phyloP scores from a whole-genome alignment of 2,113 vertebrate genomes.

The Ctenodactylus gundi region DNA sequence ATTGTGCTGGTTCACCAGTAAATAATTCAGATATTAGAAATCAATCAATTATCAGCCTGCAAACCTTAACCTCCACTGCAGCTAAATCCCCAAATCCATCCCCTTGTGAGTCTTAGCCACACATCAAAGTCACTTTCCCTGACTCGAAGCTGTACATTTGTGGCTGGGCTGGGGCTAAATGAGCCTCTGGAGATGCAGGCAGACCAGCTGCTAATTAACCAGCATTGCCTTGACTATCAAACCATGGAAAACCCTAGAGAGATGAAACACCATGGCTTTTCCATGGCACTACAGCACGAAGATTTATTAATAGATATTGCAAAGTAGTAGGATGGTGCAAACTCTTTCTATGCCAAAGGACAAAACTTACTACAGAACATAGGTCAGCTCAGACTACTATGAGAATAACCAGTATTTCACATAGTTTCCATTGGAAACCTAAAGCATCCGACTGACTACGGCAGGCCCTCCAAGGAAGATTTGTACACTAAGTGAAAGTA shows the following conservation, averaged over 20 bases:
- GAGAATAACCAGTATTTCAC: background rate
- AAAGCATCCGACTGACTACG: background rate
- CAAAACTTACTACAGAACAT: background rate
- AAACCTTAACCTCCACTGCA: background rate
- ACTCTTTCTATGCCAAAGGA: background rate
- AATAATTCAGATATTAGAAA: slow-evolving; percentile 6
- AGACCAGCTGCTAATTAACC: slow-evolving; percentile 57
- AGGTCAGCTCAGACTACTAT: background rate
- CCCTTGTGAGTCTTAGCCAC: background rate
- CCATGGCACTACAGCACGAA: background rate
- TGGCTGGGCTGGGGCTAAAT: background rate
- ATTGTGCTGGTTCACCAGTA: background rate
- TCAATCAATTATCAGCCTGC: background rate
- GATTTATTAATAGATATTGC: slow-evolving; percentile 48
- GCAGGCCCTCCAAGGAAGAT: background rate
- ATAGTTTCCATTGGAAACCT: background rate
- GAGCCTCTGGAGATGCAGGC: slow-evolving; percentile 19
- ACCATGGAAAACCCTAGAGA: slow-evolving; percentile 40
- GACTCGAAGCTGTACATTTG: background rate
- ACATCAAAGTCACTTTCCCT: background rate
- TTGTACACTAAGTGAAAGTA: background rate
- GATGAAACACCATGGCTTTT: slow-evolving; percentile 37
- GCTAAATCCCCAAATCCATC: background rate
- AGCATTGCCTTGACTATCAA: background rate
- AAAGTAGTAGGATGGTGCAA: slow-evolving; percentile 20